Evolutionary conservation across 2,797 vertebrate species (phyloP).

Genomic region (Periparus ater): DNA sequence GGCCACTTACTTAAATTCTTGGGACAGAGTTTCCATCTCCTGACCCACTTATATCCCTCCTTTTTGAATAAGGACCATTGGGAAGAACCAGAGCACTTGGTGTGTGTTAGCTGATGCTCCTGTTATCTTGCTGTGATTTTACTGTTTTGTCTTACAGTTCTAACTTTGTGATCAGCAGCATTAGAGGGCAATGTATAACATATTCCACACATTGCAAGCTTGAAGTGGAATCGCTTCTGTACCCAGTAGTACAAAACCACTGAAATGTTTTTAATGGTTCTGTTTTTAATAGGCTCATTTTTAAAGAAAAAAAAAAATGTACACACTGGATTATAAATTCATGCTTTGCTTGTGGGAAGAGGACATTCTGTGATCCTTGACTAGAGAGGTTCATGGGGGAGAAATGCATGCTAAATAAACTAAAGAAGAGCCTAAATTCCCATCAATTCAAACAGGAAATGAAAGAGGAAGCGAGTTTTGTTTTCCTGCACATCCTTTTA

Average conservation of each 20-base stretch:
- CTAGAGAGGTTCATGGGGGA: background rate
- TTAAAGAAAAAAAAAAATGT: background rate
- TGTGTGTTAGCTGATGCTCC: background rate
- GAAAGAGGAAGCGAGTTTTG: background rate
- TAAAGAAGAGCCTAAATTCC: background rate
- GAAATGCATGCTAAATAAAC: background rate
- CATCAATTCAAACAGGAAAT: constrained; percentile 19
- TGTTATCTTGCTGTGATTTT: background rate
- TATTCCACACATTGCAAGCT: background rate
- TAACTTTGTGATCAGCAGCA: background rate
- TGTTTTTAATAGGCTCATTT: background rate
- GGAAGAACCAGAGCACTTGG: background rate
- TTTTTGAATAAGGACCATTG: background rate
- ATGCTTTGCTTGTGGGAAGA: background rate
- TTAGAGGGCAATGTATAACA: background rate
- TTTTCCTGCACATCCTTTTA: background rate
- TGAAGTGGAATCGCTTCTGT: background rate
- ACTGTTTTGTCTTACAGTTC: background rate
- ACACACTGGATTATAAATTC: background rate
- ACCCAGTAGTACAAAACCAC: background rate
- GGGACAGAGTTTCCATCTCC: background rate
- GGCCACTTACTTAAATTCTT: background rate
- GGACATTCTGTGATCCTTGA: background rate
- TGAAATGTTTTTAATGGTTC: background rate
- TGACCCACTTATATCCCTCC: background rate